Conservation (phyloP, 1,140 invertebrate genomes). For the Protaetia brevitarsis region DNA sequence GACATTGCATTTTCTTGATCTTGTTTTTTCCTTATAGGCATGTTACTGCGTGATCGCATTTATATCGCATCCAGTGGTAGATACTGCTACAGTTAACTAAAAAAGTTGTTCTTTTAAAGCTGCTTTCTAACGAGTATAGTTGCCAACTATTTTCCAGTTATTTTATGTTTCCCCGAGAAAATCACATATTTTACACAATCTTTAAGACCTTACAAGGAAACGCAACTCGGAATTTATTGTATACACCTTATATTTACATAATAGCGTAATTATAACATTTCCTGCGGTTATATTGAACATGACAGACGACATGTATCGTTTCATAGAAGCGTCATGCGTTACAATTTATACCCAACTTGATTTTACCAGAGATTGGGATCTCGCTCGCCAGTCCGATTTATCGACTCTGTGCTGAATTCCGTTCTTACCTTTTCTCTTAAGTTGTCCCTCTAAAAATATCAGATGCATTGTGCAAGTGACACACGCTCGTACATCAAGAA, state of each 20-base stretch:
- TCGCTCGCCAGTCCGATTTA: neutral
- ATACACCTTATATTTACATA: neutral
- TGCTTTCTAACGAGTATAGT: slow-evolving; percentile 7
- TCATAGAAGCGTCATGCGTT: neutral
- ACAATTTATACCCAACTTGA: slow-evolving; percentile 8
- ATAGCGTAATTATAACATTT: slow-evolving; percentile 7
- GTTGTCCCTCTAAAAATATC: neutral
- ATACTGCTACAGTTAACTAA: no score
- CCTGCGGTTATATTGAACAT: slow-evolving; percentile 6
- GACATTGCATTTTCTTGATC: no score
- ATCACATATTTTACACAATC: slow-evolving; percentile 13
- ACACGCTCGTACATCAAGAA: neutral
- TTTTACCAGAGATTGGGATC: neutral
- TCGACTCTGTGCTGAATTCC: neutral
- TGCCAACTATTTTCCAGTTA: neutral
- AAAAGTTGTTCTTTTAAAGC: slow-evolving; percentile 13
- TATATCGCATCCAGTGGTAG: no score
- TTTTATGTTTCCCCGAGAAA: slow-evolving; percentile 8
- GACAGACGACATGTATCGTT: neutral
- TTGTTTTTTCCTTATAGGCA: neutral
- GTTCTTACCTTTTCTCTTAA: neutral
- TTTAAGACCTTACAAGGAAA: neutral
- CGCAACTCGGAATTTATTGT: slow-evolving; percentile 1
- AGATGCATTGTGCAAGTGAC: neutral
- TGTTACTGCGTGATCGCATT: no score